Percentiles rank a stretch among this genome's conserved stretches.
phyloP scores from a whole-genome alignment of 2,797 vertebrate species.

The Alauda arvensis region DNA sequence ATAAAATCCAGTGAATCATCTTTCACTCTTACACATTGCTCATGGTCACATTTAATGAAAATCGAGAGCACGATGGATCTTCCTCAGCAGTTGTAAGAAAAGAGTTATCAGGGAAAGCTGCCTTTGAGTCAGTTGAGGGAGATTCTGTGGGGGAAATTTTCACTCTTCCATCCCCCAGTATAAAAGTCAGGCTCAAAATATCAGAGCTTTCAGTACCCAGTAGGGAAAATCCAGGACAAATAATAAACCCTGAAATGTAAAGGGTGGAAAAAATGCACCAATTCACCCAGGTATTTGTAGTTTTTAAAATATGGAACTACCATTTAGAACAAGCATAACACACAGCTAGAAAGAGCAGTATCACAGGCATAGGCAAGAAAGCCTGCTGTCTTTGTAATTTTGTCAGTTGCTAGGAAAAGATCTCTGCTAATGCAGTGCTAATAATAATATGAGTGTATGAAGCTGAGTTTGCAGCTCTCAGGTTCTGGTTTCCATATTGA shows the following conservation, averaged over 20 bases:
- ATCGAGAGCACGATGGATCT: background rate
- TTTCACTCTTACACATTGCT: background rate
- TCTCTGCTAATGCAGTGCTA: background rate
- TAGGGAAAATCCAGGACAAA: background rate
- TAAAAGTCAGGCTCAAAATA: background rate
- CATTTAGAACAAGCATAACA: background rate
- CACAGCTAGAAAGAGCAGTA: background rate
- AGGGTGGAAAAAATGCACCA: background rate
- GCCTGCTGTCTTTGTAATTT: background rate
- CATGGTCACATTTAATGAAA: background rate
- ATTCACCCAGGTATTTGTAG: background rate
- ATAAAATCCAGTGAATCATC: background rate
- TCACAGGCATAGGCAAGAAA: background rate
- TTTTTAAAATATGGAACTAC: background rate
- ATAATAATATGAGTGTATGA: background rate
- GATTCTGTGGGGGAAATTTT: background rate
- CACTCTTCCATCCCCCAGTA: background rate
- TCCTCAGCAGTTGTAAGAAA: background rate
- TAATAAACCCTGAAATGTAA: background rate
- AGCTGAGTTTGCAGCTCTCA: background rate
- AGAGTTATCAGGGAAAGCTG: background rate
- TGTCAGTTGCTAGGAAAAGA: conserved; percentile 18
- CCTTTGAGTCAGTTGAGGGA: background rate
- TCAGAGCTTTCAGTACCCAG: background rate
- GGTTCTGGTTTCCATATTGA: background rate